These are phyloP conservation scores for Coelopa pilipes DNA, from an alignment of 2,888 invertebrate genomes.

Conservation along the genomic window DNA sequence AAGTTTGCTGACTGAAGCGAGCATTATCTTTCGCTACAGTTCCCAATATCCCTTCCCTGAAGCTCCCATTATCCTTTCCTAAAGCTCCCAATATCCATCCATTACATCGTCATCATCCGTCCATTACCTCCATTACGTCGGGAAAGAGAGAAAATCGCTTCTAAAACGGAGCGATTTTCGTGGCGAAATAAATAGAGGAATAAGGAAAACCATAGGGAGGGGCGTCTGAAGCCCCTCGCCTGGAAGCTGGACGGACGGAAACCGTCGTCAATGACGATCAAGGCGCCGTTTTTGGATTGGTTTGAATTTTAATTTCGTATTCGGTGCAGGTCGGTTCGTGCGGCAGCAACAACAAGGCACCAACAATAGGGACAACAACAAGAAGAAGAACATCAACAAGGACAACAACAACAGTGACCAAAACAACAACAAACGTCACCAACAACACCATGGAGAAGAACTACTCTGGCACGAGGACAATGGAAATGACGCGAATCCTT, in stretches of 20 bases:
- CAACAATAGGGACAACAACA: conserved; percentile 35
- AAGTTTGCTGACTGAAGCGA: too few relatives aligned
- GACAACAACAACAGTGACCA: background rate
- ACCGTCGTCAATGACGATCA: too few relatives aligned
- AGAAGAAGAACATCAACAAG: conserved; percentile 33
- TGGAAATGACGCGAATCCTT: conserved; percentile 41
- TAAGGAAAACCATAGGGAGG: conserved; percentile 1
- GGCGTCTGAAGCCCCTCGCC: background rate
- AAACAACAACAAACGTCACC: too few relatives aligned
- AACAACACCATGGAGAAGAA: too few relatives aligned
- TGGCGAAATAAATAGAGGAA: conserved; percentile 15
- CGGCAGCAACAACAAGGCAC: conserved; percentile 24
- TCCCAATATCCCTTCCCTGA: too few relatives aligned
- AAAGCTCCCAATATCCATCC: background rate
- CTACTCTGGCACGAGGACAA: conserved; percentile 13
- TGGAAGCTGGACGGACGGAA: too few relatives aligned
- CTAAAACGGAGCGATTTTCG: background rate
- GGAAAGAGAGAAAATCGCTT: background rate
- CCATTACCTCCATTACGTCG: too few relatives aligned
- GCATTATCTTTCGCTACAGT: too few relatives aligned
- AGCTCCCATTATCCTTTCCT: too few relatives aligned
- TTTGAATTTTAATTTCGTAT: conserved; percentile 49
- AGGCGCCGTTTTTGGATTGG: background rate
- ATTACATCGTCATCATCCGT: conserved; percentile 5
- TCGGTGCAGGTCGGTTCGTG: conserved; percentile 45